Evolutionary conservation across 1,140 invertebrate genomes (phyloP).

Genomic region (Gyrodactylus salaris): DNA sequence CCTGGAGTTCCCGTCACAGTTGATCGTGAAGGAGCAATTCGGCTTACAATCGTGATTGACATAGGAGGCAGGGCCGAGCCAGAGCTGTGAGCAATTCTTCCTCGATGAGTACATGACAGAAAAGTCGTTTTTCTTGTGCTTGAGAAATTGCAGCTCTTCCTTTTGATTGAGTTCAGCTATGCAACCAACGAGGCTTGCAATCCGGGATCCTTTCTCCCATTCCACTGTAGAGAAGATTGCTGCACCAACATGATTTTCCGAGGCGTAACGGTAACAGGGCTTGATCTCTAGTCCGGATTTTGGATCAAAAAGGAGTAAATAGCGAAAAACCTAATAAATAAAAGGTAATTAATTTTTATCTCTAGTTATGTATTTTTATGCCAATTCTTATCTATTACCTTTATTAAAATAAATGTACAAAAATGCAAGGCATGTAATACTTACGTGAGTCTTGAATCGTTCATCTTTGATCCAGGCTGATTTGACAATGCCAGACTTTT

Average conservation of each 20-base stretch:
- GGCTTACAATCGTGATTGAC: conserved; percentile 7
- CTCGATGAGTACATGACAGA: conserved; percentile 7
- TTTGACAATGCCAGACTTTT: background rate
- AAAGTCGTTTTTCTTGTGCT: conserved; percentile 4
- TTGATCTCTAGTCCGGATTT: background rate
- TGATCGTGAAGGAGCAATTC: conserved; percentile 4
- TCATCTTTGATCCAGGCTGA: background rate
- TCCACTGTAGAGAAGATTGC: conserved; percentile 2
- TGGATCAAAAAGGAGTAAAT: conserved; percentile 3
- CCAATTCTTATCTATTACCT: background rate
- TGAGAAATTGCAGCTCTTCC: conserved; percentile 2
- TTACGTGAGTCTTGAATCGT: conserved; percentile 3
- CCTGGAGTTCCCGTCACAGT: conserved; percentile 1
- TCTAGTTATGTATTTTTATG: background rate
- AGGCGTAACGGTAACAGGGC: background rate
- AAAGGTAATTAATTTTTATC: background rate
- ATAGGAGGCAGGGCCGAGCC: conserved; percentile 6
- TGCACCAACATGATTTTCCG: background rate
- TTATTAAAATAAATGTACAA: background rate
- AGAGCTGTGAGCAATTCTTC: conserved; percentile 7
- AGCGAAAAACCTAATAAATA: background rate
- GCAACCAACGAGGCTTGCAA: background rate
- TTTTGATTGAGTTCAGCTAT: conserved; percentile 1
- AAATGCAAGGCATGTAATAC: background rate
- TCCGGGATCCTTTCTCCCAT: conserved; percentile 5